phyloP scores from a whole-genome alignment of 1,140 invertebrate genomes.

The Aphaenogaster ashmeadi region DNA sequence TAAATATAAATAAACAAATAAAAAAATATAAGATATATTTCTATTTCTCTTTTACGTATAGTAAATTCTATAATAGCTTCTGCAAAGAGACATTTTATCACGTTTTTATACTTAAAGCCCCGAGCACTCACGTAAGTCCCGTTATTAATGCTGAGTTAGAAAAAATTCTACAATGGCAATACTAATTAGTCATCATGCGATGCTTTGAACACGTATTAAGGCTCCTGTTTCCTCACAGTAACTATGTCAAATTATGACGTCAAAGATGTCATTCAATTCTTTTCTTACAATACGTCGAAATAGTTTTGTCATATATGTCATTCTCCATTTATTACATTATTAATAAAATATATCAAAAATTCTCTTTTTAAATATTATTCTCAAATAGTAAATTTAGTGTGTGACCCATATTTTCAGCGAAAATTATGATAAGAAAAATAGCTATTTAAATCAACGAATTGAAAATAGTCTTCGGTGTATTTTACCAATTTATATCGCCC shows the following conservation, averaged over 20 bases:
- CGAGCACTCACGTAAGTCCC: constrained; percentile 25
- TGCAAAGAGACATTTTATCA: constrained; percentile 23
- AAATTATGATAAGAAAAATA: neutral
- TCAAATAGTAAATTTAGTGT: neutral
- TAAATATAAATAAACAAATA: constrained; percentile 11
- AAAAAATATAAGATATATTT: neutral
- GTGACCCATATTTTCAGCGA: neutral
- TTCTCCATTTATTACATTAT: neutral
- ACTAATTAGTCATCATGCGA: constrained; percentile 58
- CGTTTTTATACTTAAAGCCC: constrained; percentile 24
- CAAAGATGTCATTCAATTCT: neutral
- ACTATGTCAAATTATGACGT: neutral
- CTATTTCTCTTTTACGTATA: neutral
- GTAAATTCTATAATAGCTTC: neutral
- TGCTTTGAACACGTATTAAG: constrained; percentile 18
- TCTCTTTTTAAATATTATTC: neutral
- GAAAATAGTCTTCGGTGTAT: no score
- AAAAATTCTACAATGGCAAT: constrained; percentile 39
- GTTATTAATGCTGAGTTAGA: constrained; percentile 30
- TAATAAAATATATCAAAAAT: neutral
- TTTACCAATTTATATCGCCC: no score
- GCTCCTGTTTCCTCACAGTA: constrained; percentile 1
- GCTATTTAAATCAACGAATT: no score
- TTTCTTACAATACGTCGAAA: neutral
- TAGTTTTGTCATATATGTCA: neutral